Percentiles rank a stretch among this genome's conserved stretches.
phyloP scores from a whole-genome alignment of 2,797 vertebrate genomes.

The Artibeus jamaicensis region DNA sequence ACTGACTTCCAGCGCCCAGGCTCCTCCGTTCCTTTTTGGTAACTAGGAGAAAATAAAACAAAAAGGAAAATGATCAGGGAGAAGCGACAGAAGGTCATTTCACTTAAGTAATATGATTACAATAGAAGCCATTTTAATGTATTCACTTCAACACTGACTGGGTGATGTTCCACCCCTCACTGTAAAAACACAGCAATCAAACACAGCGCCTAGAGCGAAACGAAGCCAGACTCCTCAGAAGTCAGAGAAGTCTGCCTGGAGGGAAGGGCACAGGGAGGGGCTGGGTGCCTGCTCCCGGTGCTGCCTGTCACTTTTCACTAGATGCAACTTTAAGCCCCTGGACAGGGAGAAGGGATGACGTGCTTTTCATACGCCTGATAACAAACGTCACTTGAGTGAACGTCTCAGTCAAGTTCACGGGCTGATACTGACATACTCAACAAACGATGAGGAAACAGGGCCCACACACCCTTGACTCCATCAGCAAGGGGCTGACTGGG shows the following conservation, averaged over 20 bases:
- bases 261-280: neutral
- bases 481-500: neutral
- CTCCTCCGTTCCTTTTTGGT: neutral
- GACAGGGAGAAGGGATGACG: neutral
- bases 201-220: neutral
- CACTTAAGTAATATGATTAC: neutral
- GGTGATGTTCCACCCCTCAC: too few species aligned
- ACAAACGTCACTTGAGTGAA: neutral
- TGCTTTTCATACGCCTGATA: neutral
- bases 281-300: neutral
- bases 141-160: neutral
- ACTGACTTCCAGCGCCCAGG: neutral
- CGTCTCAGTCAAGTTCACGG: neutral
- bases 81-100: neutral
- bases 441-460: neutral
- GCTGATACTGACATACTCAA: neutral
- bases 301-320: neutral
- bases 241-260: neutral
- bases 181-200: neutral
- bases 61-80: neutral
- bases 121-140: neutral
- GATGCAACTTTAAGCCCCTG: neutral
- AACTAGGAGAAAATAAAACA: neutral
- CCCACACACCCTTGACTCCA: neutral
- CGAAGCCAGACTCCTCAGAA: neutral